Percentiles rank a stretch among this genome's conserved stretches.
phyloP scores from a whole-genome alignment of 92 coral and sea anemone species.

The Meandrina meandrites region DNA sequence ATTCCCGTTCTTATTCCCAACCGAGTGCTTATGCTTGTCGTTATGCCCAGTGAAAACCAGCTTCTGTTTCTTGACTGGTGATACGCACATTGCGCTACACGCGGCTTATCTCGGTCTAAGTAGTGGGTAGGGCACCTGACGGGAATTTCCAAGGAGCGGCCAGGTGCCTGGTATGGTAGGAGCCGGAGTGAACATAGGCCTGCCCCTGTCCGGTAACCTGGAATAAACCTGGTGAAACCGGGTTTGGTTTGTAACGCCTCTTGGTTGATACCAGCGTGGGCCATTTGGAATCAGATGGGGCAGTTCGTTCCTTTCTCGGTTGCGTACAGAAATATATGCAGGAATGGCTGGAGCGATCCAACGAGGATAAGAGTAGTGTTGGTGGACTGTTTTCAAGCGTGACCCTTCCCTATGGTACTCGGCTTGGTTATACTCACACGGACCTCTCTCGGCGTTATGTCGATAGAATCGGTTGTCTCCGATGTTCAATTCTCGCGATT shows the following conservation, averaged over 20 bases:
- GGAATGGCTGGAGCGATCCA: not conserved
- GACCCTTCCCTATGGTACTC: not conserved
- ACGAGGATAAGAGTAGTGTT: slow-evolving; percentile 7
- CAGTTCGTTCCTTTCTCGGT: not conserved
- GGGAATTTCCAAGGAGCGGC: not conserved
- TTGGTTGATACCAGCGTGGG: slow-evolving; percentile 1
- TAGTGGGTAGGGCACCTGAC: not conserved
- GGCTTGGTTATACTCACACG: not conserved
- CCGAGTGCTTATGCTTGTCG: too few relatives aligned
- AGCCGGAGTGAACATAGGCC: not conserved
- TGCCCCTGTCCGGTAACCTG: not conserved
- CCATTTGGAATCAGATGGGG: not conserved
- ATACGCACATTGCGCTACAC: not conserved
- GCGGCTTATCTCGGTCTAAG: not conserved
- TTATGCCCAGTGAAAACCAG: too few relatives aligned
- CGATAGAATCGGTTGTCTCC: not conserved
- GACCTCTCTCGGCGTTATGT: not conserved
- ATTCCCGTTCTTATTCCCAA: too few relatives aligned
- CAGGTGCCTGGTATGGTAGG: not conserved
- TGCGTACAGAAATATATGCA: not conserved
- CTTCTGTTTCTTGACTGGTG: not conserved
- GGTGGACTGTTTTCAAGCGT: not conserved
- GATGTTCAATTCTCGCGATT: not conserved
- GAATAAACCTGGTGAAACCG: slow-evolving; percentile 1
- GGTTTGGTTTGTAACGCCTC: not conserved